A percentile compares a stretch with the other conserved stretches of the same genome.
phyloP scores from a whole-genome alignment of 92 coral and sea anemone species.

The Parazoanthus swiftii region DNA sequence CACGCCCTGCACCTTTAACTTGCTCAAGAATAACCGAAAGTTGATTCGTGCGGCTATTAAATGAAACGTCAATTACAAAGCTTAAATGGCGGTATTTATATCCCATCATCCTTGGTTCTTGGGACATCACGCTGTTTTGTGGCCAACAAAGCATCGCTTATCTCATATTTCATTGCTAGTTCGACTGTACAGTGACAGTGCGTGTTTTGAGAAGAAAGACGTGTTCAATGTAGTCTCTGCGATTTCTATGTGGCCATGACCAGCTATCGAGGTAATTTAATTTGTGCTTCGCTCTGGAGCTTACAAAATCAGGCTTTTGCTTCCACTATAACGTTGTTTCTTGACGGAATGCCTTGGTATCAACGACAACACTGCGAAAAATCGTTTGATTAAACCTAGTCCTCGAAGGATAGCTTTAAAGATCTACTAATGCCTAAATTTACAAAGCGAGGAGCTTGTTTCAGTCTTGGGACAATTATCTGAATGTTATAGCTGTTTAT shows the following conservation, averaged over 20 bases:
- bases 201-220: slow-evolving; percentile 29
- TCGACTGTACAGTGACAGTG: background rate
- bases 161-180: slow-evolving; percentile 32
- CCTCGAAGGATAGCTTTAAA: background rate
- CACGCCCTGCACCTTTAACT: background rate
- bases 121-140: slow-evolving; percentile 30
- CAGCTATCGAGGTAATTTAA: background rate
- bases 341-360: background rate
- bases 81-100: slow-evolving; percentile 22
- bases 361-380: background rate
- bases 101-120: slow-evolving; percentile 11
- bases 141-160: slow-evolving; percentile 8
- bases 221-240: background rate
- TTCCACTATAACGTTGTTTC: background rate
- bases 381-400: background rate
- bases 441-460: background rate
- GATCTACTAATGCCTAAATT: background rate
- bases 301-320: background rate
- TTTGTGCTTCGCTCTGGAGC: background rate
- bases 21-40: slow-evolving; percentile 11
- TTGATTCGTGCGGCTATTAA: slow-evolving; percentile 1
- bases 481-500: slow-evolving; percentile 7
- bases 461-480: background rate
- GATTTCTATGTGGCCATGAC: background rate
- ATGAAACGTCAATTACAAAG: slow-evolving; percentile 23